Conservation (phyloP, 2,797 vertebrate genomes). For the Spinus pinus region DNA sequence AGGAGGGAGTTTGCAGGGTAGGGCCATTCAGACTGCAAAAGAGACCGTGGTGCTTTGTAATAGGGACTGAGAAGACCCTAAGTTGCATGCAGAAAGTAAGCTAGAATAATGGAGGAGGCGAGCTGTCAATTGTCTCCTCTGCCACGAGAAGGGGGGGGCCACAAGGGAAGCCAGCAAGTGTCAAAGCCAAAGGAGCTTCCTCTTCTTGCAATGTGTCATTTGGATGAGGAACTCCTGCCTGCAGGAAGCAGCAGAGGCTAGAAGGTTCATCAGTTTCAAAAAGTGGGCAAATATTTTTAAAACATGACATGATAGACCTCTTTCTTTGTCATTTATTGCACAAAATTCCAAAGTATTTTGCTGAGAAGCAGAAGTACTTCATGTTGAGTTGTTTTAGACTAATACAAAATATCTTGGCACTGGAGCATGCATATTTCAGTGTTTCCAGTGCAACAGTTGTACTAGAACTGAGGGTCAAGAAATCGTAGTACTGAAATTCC, state of each 20-base stretch:
- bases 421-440: neutral
- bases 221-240: neutral
- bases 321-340: neutral
- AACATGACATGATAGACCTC: neutral
- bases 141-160: neutral
- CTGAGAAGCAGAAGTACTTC: neutral
- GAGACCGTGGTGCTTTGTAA: neutral
- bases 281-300: neutral
- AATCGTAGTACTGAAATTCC: neutral
- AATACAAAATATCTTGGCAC: accelerated
- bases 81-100: neutral
- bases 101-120: neutral
- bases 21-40: neutral
- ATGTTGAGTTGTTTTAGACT: neutral
- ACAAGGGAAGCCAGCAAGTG: neutral
- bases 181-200: neutral
- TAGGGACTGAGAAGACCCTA: accelerated
- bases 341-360: neutral
- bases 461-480: neutral
- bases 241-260: neutral
- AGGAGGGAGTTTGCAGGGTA: neutral
- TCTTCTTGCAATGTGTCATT: neutral
- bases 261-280: neutral
- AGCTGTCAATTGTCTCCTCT: neutral
- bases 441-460: neutral